Conservation (phyloP, 2,113 vertebrate species). For the Condylura cristata region DNA sequence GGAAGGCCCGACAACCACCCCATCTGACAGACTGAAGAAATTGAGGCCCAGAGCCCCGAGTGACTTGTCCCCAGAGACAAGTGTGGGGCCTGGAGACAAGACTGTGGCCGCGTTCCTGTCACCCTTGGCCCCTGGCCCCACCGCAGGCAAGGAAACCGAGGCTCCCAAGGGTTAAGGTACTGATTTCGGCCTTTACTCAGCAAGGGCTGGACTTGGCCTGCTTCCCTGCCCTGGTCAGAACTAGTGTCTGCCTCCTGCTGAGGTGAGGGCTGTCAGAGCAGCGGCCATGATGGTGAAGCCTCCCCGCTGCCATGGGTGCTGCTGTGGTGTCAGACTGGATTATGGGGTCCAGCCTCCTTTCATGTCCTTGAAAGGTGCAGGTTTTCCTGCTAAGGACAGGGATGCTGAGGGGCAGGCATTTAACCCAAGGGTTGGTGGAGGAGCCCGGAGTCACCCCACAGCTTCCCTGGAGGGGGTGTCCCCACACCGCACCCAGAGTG, state of each 20-base stretch:
- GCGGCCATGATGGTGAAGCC: too few relatives aligned
- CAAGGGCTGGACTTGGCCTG: background rate
- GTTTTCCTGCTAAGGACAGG: background rate
- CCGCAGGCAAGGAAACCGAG: background rate
- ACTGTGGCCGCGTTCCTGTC: background rate
- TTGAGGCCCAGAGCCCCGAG: background rate
- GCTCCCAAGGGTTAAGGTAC: background rate
- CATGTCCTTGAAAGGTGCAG: background rate
- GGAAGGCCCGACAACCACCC: too few relatives aligned
- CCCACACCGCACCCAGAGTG: fast-evolving
- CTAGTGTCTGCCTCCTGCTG: background rate
- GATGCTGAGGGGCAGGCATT: background rate
- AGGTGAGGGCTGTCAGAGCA: too few relatives aligned
- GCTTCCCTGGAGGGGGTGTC: background rate
- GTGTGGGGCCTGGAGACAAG: background rate
- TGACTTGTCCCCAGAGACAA: background rate
- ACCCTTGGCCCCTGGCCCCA: background rate
- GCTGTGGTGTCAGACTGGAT: too few relatives aligned
- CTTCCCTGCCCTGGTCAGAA: background rate
- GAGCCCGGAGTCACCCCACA: too few relatives aligned
- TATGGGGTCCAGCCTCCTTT: background rate
- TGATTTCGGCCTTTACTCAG: background rate
- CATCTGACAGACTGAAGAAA: background rate
- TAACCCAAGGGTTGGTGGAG: background rate
- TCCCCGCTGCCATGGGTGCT: too few relatives aligned